Evolutionary conservation across 2,797 vertebrate species (phyloP), one percentile per base, ranked within the genome.

Genomic region (Arctocebus calabarensis): DNA sequence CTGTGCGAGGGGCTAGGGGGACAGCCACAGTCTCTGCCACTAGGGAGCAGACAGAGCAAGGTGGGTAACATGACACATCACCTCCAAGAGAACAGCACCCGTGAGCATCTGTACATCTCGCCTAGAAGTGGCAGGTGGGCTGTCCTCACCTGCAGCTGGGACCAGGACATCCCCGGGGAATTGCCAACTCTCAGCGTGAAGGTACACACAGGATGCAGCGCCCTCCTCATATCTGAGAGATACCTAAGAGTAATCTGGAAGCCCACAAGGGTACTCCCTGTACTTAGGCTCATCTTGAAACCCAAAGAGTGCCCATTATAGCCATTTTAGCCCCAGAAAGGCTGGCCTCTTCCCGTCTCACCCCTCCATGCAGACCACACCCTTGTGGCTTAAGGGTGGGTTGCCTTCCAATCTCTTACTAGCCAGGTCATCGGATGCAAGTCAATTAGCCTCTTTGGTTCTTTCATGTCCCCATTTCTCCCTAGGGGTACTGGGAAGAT

Each of bases 301-400:
- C 43, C 34, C 34, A 34, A 75, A 34, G 32, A 64, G 16, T 29
- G 32, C 52, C 43, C 17, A 66, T 66, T 32, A 17, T 79, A 34
- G 62, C 52, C n/a, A 40, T 29, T n/a, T 10, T 70, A 62, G 34
- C 5, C 48, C 20, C 34, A 7, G 8, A 48, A 70, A 37, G 12
- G 27, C 29, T 68, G 19, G 19, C 20, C 3, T 79, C 68, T 52
- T 52, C 48, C 48, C 16, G 29, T 40, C 48, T 20, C 34, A 2
- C 11, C 29, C 20, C 57, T n/a, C 40, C 62, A 5, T 1, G 10
- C 3, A 16, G 7, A 70, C 19, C 1, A 19, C n/a, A 32, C 37
- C 62, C n/a, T 37, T 61, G 2, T 5, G 32, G 9, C 19, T 6
- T 0, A 2, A 8, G 20, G n/a, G 7, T 5, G 8, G 27, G 37